Evolutionary conservation across 2,888 invertebrate genomes (phyloP), one percentile per base, ranked within the genome.

Genomic region (Caenorhabditis plicata): DNA sequence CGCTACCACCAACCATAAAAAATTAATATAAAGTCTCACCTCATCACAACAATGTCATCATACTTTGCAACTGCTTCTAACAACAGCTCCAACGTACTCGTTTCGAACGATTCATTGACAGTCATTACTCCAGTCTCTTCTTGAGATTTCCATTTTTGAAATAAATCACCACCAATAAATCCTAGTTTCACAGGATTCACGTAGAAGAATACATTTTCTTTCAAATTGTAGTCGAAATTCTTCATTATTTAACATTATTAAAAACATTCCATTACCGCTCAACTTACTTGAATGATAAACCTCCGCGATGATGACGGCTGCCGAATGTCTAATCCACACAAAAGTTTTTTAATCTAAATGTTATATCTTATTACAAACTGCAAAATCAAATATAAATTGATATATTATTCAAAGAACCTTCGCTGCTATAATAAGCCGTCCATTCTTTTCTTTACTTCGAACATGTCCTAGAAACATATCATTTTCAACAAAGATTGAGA

Each of bases 31-130:
- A 19, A 20, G 22, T 15, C 4, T 9, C 13, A 46, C 46, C 26
- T 33, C 26, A 47, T n/a, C 22, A 47, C 29, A 4, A 62, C 29
- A 2, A 55, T 13, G 35, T 62, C 62, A n/a, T 55, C 55, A 22
- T 52, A 62, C 27, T 52, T 55, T 0, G 62, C 55, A 8, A 52
- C 52, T 1, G 62, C 47, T 40, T 62, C 62, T 33, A 62, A 39
- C 2, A 62, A 19, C 29, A 35, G 20, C 33, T 52, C 48, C 2
- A 62, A 40, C 38, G 48, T 25, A 15, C 11, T 11, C 35, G 44
- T 47, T 22, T 62, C 62, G 33, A 62, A 33, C 5, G 35, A 9
- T 29, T 62, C 62, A 19, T 35, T 50, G 1, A 52, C 41, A 7
- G 52, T 48, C 19, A 32, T 44, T 1, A 46, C 2, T 19, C 40